Evolutionary conservation across 2,888 invertebrate species (phyloP).

Genomic region (Hydrotaea cyrtoneurina): DNA sequence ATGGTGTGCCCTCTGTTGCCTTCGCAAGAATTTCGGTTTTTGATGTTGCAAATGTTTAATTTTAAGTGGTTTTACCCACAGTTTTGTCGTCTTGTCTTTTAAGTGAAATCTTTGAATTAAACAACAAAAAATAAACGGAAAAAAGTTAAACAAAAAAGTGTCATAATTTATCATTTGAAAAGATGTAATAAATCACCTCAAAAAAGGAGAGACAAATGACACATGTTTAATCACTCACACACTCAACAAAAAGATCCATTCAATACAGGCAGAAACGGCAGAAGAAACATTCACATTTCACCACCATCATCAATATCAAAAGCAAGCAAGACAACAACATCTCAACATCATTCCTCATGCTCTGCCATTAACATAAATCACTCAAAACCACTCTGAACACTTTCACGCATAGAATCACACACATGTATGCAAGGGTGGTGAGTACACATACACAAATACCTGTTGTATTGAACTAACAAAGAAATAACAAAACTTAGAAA

Average conservation of each 20-base stretch:
- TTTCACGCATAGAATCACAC: not conserved
- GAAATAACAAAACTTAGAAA: not conserved
- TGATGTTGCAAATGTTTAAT: too few species aligned
- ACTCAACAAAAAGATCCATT: not conserved
- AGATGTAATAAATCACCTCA: conserved; percentile 2
- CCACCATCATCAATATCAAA: not conserved
- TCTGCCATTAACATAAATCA: not conserved
- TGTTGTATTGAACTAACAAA: not conserved
- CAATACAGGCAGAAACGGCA: not conserved
- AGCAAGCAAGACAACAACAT: not conserved
- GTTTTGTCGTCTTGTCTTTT: not conserved
- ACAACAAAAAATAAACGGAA: not conserved
- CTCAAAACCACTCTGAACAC: not conserved
- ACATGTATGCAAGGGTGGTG: not conserved
- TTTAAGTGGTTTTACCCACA: too few species aligned
- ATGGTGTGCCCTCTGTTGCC: too few species aligned
- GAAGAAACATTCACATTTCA: too few species aligned
- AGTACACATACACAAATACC: not conserved
- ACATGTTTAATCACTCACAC: conserved; percentile 4
- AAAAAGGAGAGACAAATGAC: conserved; percentile 7
- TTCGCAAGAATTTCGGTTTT: too few species aligned
- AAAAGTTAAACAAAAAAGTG: not conserved
- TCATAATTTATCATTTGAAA: conserved; percentile 12
- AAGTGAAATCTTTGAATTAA: not conserved
- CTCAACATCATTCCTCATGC: not conserved